Conservation (phyloP, 2,888 invertebrate genomes). For the Drosophila mimica region DNA sequence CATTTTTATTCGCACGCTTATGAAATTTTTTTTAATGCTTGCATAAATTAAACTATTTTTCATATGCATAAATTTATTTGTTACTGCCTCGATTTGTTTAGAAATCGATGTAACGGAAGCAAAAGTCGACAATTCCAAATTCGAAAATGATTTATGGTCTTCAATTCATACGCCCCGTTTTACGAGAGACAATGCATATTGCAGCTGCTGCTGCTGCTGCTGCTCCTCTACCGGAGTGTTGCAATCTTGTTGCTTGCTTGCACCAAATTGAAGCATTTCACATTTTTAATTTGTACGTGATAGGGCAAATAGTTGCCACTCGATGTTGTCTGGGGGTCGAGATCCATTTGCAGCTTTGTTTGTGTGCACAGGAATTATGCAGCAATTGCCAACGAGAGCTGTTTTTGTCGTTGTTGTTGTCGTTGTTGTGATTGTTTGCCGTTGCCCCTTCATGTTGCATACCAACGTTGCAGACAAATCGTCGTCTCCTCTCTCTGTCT, state of each 20-base stretch:
- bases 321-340: conserved; percentile 49
- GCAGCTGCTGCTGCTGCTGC: conserved; percentile 22
- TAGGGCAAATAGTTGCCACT: conserved; percentile 81
- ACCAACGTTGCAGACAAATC: conserved; percentile 73
- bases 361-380: conserved; percentile 72
- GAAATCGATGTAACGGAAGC: conserved; percentile 15
- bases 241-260: conserved; percentile 51
- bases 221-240: conserved; percentile 29
- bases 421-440: conserved; percentile 12
- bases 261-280: conserved; percentile 82
- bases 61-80: neutral
- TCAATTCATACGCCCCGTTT: conserved; percentile 38
- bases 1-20: conserved; percentile 17
- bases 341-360: conserved; percentile 49
- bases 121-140: conserved; percentile 6
- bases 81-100: neutral
- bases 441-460: conserved; percentile 53
- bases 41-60: conserved; percentile 22
- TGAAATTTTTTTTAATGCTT: neutral
- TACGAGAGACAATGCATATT: conserved; percentile 14
- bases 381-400: conserved; percentile 36
- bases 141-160: conserved; percentile 18
- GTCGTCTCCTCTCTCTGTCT: conserved; percentile 41
- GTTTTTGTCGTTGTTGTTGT: conserved; percentile 22
- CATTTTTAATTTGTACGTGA: conserved; percentile 83